Evolutionary conservation across 2,888 invertebrate species (phyloP).

Genomic region (Eurytoma adleriae): DNA sequence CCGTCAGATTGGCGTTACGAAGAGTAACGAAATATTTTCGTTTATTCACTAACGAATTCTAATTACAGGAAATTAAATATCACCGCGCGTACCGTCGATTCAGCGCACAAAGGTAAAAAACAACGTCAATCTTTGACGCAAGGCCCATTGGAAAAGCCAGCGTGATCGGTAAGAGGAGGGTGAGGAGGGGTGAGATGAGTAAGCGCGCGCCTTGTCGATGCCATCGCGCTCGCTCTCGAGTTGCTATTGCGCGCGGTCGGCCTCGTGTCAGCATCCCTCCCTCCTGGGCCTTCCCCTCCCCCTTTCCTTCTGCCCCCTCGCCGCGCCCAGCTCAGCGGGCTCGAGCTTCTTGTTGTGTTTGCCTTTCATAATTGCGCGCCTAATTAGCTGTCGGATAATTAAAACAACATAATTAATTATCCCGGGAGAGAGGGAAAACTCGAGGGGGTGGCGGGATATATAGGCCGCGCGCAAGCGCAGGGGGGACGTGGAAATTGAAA

Average conservation of each 20-base stretch:
- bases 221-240: conserved; percentile 37
- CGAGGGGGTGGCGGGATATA: conserved; percentile 8
- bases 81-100: too few relatives aligned
- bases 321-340: conserved; percentile 29
- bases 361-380: conserved; percentile 69
- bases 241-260: conserved; percentile 45
- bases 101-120: too few relatives aligned
- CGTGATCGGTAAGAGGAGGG: background rate
- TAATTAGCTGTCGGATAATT: conserved; percentile 70
- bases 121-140: too few relatives aligned
- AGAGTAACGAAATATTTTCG: too few relatives aligned
- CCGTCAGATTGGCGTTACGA: too few relatives aligned
- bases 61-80: too few relatives aligned
- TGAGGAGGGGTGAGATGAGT: too few relatives aligned
- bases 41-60: too few relatives aligned
- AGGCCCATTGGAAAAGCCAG: conserved; percentile 9
- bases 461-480: background rate
- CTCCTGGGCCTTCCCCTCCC: conserved; percentile 32
- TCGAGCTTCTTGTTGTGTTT: conserved; percentile 64
- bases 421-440: conserved; percentile 47
- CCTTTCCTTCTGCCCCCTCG: conserved; percentile 49
- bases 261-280: conserved; percentile 49
- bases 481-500: conserved; percentile 22
- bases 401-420: conserved; percentile 70
- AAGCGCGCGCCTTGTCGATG: conserved; percentile 17